Evolutionary conservation across 2,888 invertebrate species (phyloP).

Genomic region (Ochropacha duplaris): DNA sequence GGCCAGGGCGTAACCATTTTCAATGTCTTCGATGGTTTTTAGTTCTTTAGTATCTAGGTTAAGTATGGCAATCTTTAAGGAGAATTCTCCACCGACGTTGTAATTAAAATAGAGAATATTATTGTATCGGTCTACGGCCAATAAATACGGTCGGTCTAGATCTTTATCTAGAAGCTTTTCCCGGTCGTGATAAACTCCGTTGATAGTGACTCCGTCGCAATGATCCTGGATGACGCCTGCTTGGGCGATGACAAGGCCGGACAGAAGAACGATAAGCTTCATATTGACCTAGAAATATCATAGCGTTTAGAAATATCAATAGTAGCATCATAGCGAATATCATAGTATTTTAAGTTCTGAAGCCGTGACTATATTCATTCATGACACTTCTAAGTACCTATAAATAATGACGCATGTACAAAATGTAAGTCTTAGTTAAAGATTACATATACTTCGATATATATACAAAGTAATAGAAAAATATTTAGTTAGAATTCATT

Average conservation of each 20-base stretch:
- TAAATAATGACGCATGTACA: too few species aligned
- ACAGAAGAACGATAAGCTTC: not conserved
- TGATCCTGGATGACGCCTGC: not conserved
- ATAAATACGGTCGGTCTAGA: conserved; percentile 1
- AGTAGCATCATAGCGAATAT: too few species aligned
- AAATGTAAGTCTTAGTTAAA: too few species aligned
- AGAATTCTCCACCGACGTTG: not conserved
- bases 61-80: not conserved
- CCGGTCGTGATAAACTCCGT: not conserved
- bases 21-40: not conserved
- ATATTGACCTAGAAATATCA: not conserved
- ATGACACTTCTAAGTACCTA: too few species aligned
- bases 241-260: not conserved
- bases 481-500: too few species aligned
- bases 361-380: too few species aligned
- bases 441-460: too few species aligned
- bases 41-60: not conserved
- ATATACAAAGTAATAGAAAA: too few species aligned
- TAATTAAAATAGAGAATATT: not conserved
- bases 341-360: too few species aligned
- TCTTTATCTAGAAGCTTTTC: not conserved
- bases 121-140: not conserved
- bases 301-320: too few species aligned
- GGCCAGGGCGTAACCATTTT: not conserved
- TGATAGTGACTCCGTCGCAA: not conserved